Base-by-base conservation (phyloP, 2,888 invertebrate genomes). In the Cryptus armator region DNA sequence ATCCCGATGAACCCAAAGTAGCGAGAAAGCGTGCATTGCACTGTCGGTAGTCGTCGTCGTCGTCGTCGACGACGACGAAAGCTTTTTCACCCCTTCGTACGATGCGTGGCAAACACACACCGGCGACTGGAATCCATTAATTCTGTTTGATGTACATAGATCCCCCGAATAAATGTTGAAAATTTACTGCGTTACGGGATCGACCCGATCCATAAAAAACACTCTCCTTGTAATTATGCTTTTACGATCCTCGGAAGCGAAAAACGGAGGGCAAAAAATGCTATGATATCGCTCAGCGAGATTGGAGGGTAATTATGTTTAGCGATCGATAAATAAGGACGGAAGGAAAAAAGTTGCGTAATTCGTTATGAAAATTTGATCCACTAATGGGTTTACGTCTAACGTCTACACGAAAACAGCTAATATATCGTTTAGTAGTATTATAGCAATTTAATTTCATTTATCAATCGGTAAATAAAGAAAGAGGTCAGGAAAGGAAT, bases 51-150 rank as follows among this genome's bases (percentile, higher is more conserved):
- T 86, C 37, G 37, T 37, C 37, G 37, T 5, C 37, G 83, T 86
- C 24, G 24, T 2, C 24, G 24, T 1, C 89, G 89, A 88, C 64
- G 64, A 32, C 24, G 70, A 12, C 12, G 16, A 29, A 46, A 44
- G 67, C 67, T 77, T 67, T n/a, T 71, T n/a, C 70, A 79, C 62
- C 70, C 79, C 71, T 48, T 71, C 66, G 66, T 80, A 78, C 62
- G 64, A 71, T 29, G 67, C 87, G 85, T 86, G 89, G 37, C 86
- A 89, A 88, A 88, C 89, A 89, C 32, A 24, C 43, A 48, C 32
- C 4, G 14, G 32, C 79, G 72, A 46, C 62, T 44, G n/a, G 29
- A 74, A 16, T 32, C 62, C 87, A 86, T 89, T 88, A 88, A 81
- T 81, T 79, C 51, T 66, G 77, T 76, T 87, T 87, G 68, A 78